These are phyloP conservation scores for Falcaria lacertinaria DNA, from an alignment of 2,888 invertebrate genomes.

Conservation along the genomic window DNA sequence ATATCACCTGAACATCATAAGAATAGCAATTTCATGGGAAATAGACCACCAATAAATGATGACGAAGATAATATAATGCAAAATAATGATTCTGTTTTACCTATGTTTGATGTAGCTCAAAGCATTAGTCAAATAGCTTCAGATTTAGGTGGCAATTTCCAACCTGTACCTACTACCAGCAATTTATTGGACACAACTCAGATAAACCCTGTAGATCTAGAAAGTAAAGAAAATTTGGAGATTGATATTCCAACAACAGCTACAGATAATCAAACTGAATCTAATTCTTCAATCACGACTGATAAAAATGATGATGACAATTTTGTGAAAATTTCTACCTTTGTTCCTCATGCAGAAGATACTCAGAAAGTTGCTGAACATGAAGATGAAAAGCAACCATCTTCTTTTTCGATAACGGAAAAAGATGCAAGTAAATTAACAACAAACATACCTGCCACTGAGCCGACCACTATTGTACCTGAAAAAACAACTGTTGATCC, in stretches of 20 bases:
- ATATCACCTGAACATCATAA: constrained; percentile 29
- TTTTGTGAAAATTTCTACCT: constrained; percentile 63
- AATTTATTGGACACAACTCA: constrained; percentile 53
- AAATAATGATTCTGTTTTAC: constrained; percentile 37
- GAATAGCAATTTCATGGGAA: constrained; percentile 12
- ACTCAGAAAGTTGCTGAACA: constrained; percentile 12
- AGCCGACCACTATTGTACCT: constrained; percentile 20
- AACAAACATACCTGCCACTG: constrained; percentile 21
- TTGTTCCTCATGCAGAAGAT: constrained; percentile 49
- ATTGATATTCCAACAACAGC: constrained; percentile 54
- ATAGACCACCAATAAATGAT: constrained; percentile 10
- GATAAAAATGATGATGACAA: constrained; percentile 36
- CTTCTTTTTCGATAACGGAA: constrained; percentile 3
- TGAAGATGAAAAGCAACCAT: constrained; percentile 9
- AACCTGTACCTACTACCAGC: constrained; percentile 54
- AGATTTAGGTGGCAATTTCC: constrained; percentile 59
- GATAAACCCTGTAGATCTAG: constrained; percentile 41
- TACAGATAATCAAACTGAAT: constrained; percentile 29
- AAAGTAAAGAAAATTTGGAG: constrained; percentile 68
- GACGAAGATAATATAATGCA: constrained; percentile 20
- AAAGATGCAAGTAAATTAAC: constrained; percentile 13
- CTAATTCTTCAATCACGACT: constrained; percentile 16
- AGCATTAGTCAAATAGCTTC: constrained; percentile 76
- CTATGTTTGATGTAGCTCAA: constrained; percentile 67
- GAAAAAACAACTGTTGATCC: constrained; percentile 55